These are phyloP conservation scores for Festucalex cinctus DNA, from an alignment of 2,113 vertebrate genomes.

Conservation along the genomic window DNA sequence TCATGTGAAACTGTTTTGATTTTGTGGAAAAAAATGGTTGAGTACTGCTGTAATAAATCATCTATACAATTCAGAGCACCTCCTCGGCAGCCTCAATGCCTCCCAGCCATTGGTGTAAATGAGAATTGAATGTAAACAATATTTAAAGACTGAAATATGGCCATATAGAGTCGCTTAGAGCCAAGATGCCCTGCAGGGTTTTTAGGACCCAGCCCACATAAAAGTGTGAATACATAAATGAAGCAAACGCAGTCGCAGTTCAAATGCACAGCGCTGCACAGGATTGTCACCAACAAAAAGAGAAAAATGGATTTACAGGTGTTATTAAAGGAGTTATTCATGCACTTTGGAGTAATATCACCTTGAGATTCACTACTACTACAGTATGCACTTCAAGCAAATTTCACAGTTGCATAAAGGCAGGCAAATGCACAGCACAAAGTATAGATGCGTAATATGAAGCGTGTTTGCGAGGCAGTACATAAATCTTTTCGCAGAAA, in stretches of 20 bases:
- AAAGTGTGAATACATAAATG: constrained; percentile 11
- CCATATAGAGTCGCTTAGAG: neutral
- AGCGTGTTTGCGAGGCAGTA: constrained; percentile 32
- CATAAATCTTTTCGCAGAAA: constrained; percentile 35
- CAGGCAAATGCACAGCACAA: constrained; percentile 35
- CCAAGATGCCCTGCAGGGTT: constrained; percentile 11
- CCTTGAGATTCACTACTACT: constrained; percentile 32
- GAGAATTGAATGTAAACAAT: constrained; percentile 43
- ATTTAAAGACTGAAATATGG: constrained; percentile 19
- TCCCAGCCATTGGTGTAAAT: constrained; percentile 28
- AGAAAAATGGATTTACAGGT: constrained; percentile 16
- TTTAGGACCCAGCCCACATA: constrained; percentile 3
- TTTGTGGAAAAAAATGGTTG: too few species aligned
- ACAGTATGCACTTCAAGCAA: constrained; percentile 24
- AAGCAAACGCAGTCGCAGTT: constrained; percentile 30
- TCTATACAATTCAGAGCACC: constrained; percentile 15
- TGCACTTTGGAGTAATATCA: constrained; percentile 25
- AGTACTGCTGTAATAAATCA: too few species aligned
- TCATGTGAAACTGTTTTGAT: too few species aligned
- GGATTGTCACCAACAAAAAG: constrained; percentile 20
- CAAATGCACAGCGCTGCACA: constrained; percentile 16
- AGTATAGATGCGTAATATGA: constrained; percentile 30
- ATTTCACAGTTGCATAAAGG: constrained; percentile 43
- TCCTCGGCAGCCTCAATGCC: constrained; percentile 23
- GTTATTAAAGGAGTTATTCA: constrained; percentile 29